phyloP scores from a whole-genome alignment of 2,113 vertebrate species.

The Toxostoma redivivum region DNA sequence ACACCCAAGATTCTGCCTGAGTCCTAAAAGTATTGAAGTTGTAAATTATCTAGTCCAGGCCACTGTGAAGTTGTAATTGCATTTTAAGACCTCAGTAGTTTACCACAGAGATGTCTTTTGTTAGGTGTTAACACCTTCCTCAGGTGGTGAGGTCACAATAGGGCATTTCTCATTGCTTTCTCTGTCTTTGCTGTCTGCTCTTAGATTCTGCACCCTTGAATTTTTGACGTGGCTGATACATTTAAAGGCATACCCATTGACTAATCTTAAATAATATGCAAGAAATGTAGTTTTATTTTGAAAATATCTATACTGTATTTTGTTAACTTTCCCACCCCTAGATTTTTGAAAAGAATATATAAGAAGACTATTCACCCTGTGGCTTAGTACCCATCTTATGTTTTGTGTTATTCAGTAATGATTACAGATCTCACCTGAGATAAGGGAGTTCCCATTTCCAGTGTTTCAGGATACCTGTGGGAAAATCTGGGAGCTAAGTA shows the following conservation, averaged over 20 bases:
- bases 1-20: background rate
- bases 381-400: background rate
- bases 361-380: background rate
- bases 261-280: background rate
- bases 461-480: background rate
- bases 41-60: conserved; percentile 23
- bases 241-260: background rate
- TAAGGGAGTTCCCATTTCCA: background rate
- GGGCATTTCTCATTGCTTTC: background rate
- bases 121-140: conserved; percentile 23
- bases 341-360: background rate
- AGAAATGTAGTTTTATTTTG: background rate
- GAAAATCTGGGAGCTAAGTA: background rate
- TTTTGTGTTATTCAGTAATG: background rate
- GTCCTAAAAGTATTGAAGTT: background rate
- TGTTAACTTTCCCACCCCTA: background rate
- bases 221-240: background rate
- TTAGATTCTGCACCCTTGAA: background rate
- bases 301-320: background rate
- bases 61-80: conserved; percentile 59
- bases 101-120: background rate
- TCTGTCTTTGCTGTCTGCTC: background rate
- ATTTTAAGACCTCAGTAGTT: conserved; percentile 53
- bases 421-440: background rate
- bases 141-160: background rate